Evolutionary conservation across 2,888 invertebrate species (phyloP).

Genomic region (Opisthograptis luteolata): DNA sequence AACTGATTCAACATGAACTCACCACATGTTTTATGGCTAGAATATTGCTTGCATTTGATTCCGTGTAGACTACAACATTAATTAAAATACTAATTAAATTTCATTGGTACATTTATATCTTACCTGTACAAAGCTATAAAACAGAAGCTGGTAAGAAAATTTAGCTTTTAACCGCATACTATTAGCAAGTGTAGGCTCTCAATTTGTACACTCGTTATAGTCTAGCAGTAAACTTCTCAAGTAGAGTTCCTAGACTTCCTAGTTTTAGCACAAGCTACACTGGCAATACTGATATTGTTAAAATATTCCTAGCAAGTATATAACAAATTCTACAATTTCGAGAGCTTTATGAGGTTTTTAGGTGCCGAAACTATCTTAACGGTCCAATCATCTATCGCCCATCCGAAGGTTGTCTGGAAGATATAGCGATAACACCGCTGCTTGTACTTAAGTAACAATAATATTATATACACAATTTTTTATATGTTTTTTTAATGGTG

Average conservation of each 20-base stretch:
- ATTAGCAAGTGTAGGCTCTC: constrained; percentile 1
- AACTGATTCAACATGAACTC: not conserved
- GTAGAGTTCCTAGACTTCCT: too few species aligned
- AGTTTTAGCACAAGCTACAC: too few species aligned
- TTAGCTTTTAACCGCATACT: not conserved
- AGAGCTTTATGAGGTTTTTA: not conserved
- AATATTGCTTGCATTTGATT: not conserved
- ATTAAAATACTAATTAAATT: constrained; percentile 8
- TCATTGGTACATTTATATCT: constrained; percentile 1
- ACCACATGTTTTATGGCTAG: not conserved
- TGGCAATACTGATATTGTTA: too few species aligned
- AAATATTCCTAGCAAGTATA: constrained; percentile 2
- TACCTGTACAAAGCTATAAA: constrained; percentile 12
- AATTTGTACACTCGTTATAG: not conserved
- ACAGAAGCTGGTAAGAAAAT: not conserved
- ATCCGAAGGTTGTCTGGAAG: too few species aligned
- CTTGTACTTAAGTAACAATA: too few species aligned
- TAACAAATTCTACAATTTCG: not conserved
- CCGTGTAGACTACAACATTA: not conserved
- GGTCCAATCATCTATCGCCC: too few species aligned
- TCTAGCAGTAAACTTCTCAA: constrained; percentile 5
- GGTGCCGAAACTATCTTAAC: too few species aligned
- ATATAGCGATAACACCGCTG: too few species aligned
- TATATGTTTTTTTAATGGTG: too few species aligned
- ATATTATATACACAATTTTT: too few species aligned